A percentile compares a stretch with the other conserved stretches of the same genome.
Evolutionary conservation across 2,113 vertebrate genomes (phyloP).

Genomic region (Pteronura brasiliensis): DNA sequence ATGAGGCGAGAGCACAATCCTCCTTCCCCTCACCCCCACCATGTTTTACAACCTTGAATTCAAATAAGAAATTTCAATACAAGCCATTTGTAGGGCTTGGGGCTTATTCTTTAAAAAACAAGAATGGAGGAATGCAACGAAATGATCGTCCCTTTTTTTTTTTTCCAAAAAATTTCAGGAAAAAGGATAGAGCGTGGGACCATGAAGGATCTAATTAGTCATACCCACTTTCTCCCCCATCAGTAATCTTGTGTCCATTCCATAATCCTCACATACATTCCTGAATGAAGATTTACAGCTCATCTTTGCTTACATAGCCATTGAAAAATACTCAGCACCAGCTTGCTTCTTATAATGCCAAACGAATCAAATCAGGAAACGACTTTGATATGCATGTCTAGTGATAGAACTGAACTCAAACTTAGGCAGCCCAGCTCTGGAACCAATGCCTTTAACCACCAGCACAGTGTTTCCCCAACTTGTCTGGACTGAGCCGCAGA

Average conservation of each 20-base stretch:
- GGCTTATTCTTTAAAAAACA: slow-evolving; percentile 50
- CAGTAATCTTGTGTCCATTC: slow-evolving; percentile 49
- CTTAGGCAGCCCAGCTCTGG: too few relatives aligned
- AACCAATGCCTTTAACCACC: not conserved
- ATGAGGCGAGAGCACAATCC: not conserved
- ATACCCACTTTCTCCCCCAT: slow-evolving; percentile 49
- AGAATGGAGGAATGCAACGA: slow-evolving; percentile 63
- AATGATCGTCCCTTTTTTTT: slow-evolving; percentile 74
- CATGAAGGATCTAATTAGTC: slow-evolving; percentile 63
- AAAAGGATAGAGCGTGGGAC: slow-evolving; percentile 65
- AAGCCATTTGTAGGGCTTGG: slow-evolving; percentile 76
- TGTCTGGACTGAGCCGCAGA: not conserved
- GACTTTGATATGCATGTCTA: slow-evolving; percentile 15
- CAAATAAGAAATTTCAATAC: slow-evolving; percentile 79
- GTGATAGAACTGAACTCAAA: not conserved
- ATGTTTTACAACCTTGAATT: slow-evolving; percentile 82
- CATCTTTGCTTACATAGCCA: slow-evolving; percentile 60
- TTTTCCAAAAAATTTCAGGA: slow-evolving; percentile 72
- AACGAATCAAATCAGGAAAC: slow-evolving; percentile 39
- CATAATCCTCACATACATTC: slow-evolving; percentile 56
- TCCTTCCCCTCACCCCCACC: not conserved
- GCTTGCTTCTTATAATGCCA: slow-evolving; percentile 59
- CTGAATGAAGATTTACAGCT: slow-evolving; percentile 74
- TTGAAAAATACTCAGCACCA: slow-evolving; percentile 53
- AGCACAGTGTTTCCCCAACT: not conserved